Evolutionary conservation across 1,140 invertebrate species (phyloP), one percentile per base, ranked within the genome.

Genomic region (Drosophila azteca): DNA sequence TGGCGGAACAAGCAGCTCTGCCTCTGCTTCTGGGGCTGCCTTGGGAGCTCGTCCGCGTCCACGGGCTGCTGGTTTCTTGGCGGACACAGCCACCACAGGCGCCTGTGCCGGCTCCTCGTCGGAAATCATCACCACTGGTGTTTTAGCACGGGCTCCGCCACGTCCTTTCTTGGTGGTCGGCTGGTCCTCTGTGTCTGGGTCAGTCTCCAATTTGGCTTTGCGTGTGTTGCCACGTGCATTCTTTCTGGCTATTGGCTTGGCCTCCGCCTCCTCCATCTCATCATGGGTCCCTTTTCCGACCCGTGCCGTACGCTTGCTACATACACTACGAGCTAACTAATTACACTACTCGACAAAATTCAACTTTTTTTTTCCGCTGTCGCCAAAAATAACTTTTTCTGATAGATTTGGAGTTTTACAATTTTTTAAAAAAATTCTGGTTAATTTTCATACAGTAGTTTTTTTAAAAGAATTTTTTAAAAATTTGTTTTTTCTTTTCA

Each of bases 181-280:
- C n/a, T 67, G 61, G 1, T 70, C 68, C 2, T 73, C 68, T 17
- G 24, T 8, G 1, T 73, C 68, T 17, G 24, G 11, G 6, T 60
- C 61, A 17, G 45, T 15, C 13, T 57, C 82, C 0, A 22, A 29
- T 48, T 87, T 87, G 15, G 50, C 61, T 46, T 80, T 84, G 9
- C 79, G 65, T 17, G 48, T 4, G 13, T 39, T 43, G 7, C 60
- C 24, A 26, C 24, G 24, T 5, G 0, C 24, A 26, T 26, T 26
- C 24, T 26, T 5, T 26, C 3, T 26, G 24, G 5, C 24, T 26
- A 5, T 4, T 26, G 24, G 24, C 24, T 26, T 26, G 4, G 24
- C 4, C 24, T 26, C 24, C 24, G 5, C 4, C 24, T 26, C 24
- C 24, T 26, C 24, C 24, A 26, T 26, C 24, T 24, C 4, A 24